Base-by-base conservation (phyloP, 2,888 invertebrate genomes). In the Mesorhabditis sp. region DNA sequence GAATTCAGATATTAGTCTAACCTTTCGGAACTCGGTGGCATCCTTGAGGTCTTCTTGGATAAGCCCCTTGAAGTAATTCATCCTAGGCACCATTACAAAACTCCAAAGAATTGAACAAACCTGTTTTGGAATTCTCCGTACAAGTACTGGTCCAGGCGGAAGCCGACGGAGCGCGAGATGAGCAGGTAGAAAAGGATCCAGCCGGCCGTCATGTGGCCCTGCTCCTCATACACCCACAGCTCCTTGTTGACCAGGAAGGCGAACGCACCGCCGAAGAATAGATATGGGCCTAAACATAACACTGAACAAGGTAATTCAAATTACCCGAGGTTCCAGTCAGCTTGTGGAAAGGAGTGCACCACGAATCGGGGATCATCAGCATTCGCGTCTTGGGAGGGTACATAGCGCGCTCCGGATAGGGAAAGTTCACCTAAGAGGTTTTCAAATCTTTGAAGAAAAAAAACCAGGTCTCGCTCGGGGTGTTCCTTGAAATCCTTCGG, bases 231-330 rank as follows among this genome's bases (percentile, higher is more conserved):
- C 0, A 97, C 92, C 84, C 91, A 94, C 82, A 92, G 91, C 89
- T 98, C 98, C 88, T 98, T 98, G 87, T 95, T 95, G 86, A 92
- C 87, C 69, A 96, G 88, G 86, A 92, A 95, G 1, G 94, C 93
- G 69, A 90, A 86, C 4, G 95, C 87, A 80, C 93, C 92, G 72
- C 90, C 89, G 44, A 92, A 91, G 81, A 97, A 92, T 58, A 92
- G 90, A 88, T 98, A 98, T 0, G 96, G 95, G 43, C 97, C 96
- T 87, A 90, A 90, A 85, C 91, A 65, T 28, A 28, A 28, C 28
- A 28, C 28, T 28, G 28, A 28, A 28, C 28, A 28, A 28, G 28
- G 28, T 28, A 28, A 28, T 28, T 28, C 28, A 28, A 28, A 78
- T 41, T 75, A 90, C 91, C 91, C 77, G 91, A 90, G 42, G 90